Base-by-base conservation (phyloP, 2,888 invertebrate genomes). In the Apotomis capreana region DNA sequence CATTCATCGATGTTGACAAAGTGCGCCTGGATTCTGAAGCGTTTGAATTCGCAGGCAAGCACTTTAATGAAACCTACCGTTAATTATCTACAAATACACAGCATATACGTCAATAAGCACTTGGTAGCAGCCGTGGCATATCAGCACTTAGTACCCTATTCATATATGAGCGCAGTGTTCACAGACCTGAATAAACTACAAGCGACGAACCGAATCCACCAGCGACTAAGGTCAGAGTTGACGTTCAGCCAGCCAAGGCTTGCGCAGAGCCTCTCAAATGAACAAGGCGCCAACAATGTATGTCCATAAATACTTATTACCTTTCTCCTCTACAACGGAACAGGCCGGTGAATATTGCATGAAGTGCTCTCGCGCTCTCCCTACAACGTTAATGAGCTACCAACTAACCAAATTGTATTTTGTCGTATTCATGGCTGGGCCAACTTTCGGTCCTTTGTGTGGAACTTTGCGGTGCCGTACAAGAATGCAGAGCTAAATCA, bases 291-390 rank as follows among this genome's bases (percentile, higher is more conserved):
- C 44, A 65, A 55, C 55, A 26, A 46, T 44, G 46, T 37, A 55
- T 12, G 36, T 51, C 13, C 62, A 44, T 46, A 46, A 44, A 46
- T 46, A 26, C 64, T 44, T 55, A 64, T n/a, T 63, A 52, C 49
- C 49, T 62, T 62, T 62, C 40, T 44, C 52, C 9, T 40, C 46
- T 46, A 15, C 15, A 40, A 3, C 37, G 52, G 46, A 46, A 44
- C 12, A 36, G 37, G 78, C 81, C 81, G 74, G 78, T 87, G 85
- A 87, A 86, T 87, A 84, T 82, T 83, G 81, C 82, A 88, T 83
- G 78, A 78, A 76, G 61, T 63, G 57, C 68, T 68, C 57, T 58
- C 52, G 37, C 46, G 57, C 57, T 40, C 71, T 44, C 51, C 52
- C 62, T 70, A 26, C 78, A 76, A 76, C 78, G 74, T 80, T 83